Evolutionary conservation across 2,797 vertebrate genomes (phyloP).

Genomic region (Crenichthys baileyi): DNA sequence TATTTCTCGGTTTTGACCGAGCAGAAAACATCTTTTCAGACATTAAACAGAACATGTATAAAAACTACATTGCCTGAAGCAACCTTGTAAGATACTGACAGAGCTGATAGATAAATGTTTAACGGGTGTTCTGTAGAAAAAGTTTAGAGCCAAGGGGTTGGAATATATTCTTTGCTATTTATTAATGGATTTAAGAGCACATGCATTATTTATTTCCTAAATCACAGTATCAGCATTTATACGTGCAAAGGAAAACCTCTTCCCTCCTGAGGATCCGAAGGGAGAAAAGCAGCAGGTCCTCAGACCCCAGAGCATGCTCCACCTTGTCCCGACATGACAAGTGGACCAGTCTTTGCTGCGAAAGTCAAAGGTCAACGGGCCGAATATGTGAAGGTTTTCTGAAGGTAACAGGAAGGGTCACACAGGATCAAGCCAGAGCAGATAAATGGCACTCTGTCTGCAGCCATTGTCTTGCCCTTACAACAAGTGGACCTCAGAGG

Average conservation of each 20-base stretch:
- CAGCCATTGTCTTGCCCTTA: conserved; percentile 70
- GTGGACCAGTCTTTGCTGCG: conserved; percentile 33
- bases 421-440: conserved; percentile 44
- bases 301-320: conserved; percentile 22
- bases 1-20: background rate
- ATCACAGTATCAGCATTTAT: conserved; percentile 8
- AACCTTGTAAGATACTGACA: background rate
- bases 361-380: conserved; percentile 50
- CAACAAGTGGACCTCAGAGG: conserved; percentile 68
- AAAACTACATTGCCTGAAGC: background rate
- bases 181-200: background rate
- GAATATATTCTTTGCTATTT: background rate
- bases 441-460: conserved; percentile 45
- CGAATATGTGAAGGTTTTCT: conserved; percentile 12
- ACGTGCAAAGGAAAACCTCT: conserved; percentile 13
- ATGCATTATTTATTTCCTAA: background rate
- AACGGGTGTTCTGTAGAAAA: background rate
- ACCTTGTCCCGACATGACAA: conserved; percentile 54
- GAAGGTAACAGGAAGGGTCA: conserved; percentile 70
- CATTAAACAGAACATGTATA: conserved; percentile 1
- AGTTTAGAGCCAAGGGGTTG: background rate
- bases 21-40: background rate
- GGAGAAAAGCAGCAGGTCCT: conserved; percentile 39
- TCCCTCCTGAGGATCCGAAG: conserved; percentile 16
- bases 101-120: conserved; percentile 7